These are phyloP conservation scores for Xylota sylvarum DNA, from an alignment of 2,888 invertebrate species.

Conservation along the genomic window DNA sequence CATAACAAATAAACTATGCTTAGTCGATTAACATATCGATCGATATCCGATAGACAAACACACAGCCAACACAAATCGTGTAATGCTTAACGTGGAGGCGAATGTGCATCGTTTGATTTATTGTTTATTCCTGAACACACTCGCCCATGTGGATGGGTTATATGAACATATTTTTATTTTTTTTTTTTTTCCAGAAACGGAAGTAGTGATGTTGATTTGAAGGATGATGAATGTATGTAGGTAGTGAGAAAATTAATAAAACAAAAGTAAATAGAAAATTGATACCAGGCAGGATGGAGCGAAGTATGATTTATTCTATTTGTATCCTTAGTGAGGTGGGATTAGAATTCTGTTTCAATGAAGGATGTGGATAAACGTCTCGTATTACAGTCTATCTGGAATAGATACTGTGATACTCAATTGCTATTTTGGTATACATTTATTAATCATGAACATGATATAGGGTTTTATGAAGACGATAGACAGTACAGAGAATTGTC, in stretches of 20 bases:
- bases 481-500: too few species aligned
- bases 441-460: too few species aligned
- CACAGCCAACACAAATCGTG: neutral
- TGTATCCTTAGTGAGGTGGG: neutral
- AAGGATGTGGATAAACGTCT: too few species aligned
- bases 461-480: too few species aligned
- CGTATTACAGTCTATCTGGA: too few species aligned
- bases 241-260: neutral
- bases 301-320: neutral
- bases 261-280: neutral
- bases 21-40: conserved; percentile 4
- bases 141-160: neutral
- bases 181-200: too few species aligned
- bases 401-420: too few species aligned
- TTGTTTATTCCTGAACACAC: neutral
- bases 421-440: too few species aligned
- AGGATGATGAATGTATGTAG: neutral
- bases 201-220: neutral
- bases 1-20: conserved; percentile 24
- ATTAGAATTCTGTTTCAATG: too few species aligned
- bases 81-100: neutral
- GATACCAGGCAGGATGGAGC: neutral
- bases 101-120: conserved; percentile 10
- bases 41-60: conserved; percentile 8
- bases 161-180: too few species aligned